These are phyloP conservation scores for Tetragonisca angustula DNA, from an alignment of 2,888 invertebrate genomes.

Conservation along the genomic window DNA sequence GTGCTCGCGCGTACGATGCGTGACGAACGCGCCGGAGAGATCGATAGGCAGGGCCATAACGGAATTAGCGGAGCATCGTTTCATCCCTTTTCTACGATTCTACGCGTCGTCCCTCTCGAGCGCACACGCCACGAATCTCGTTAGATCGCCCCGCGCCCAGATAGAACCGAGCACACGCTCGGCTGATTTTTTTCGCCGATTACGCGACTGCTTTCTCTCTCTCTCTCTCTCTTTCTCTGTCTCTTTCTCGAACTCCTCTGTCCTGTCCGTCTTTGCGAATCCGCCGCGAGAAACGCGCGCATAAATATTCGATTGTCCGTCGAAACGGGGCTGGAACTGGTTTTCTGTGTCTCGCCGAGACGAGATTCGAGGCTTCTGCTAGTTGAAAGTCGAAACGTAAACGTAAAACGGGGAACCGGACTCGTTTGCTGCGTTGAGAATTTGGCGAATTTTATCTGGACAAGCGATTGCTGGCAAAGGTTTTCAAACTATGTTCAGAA, in stretches of 20 bases:
- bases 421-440: too few relatives aligned
- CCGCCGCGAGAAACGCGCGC: constrained; percentile 25
- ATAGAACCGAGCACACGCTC: neutral
- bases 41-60: constrained; percentile 76
- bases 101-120: constrained; percentile 30
- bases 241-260: neutral
- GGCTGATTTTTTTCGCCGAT: neutral
- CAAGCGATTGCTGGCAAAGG: too few relatives aligned
- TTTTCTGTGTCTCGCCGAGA: constrained; percentile 23
- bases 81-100: constrained; percentile 77
- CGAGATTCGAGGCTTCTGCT: constrained; percentile 9
- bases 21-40: constrained; percentile 46
- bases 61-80: constrained; percentile 81
- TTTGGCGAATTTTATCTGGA: neutral
- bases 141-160: constrained; percentile 53
- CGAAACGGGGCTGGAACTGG: constrained; percentile 48
- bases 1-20: constrained; percentile 54
- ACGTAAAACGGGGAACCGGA: neutral
- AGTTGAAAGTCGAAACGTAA: constrained; percentile 20
- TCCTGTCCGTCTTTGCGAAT: constrained; percentile 23
- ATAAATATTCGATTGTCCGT: constrained; percentile 48
- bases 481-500: neutral
- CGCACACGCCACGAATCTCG: constrained; percentile 65
- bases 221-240: too few relatives aligned
- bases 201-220: neutral